Conservation (phyloP, 2,797 vertebrate species). For the Pseudochirops cupreus region DNA sequence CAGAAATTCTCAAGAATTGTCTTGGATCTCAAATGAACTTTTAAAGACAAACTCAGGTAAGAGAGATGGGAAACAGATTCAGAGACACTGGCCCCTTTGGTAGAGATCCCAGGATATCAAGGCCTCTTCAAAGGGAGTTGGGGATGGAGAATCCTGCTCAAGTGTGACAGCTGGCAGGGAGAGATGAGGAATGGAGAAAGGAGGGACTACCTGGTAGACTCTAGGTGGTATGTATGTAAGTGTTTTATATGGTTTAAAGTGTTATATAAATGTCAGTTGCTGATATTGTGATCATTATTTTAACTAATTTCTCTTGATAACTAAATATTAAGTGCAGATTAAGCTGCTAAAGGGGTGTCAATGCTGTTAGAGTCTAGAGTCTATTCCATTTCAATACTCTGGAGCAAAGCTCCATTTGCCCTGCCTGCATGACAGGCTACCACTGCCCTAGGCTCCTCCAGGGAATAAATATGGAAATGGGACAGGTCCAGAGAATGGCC, state of each 20-base stretch:
- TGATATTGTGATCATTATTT: neutral
- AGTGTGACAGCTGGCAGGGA: neutral
- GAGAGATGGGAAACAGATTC: neutral
- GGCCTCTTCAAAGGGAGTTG: neutral
- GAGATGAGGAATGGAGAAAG: neutral
- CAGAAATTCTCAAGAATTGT: neutral
- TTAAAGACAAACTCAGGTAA: neutral
- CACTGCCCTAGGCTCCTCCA: neutral
- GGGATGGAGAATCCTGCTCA: neutral
- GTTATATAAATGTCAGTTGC: neutral
- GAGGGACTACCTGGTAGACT: neutral
- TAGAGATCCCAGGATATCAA: neutral
- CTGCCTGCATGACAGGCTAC: neutral
- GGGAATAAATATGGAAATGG: neutral
- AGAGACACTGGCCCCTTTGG: neutral
- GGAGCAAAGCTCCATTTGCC: neutral
- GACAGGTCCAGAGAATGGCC: neutral
- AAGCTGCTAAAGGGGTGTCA: neutral
- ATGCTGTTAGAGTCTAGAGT: neutral
- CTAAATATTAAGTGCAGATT: neutral
- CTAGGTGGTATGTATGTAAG: neutral
- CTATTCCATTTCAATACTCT: neutral
- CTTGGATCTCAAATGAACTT: neutral
- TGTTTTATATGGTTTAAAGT: neutral
- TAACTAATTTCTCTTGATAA: neutral